These are phyloP conservation scores for Scaptomyza graminum DNA, from an alignment of 1,140 invertebrate genomes.

Conservation along the genomic window DNA sequence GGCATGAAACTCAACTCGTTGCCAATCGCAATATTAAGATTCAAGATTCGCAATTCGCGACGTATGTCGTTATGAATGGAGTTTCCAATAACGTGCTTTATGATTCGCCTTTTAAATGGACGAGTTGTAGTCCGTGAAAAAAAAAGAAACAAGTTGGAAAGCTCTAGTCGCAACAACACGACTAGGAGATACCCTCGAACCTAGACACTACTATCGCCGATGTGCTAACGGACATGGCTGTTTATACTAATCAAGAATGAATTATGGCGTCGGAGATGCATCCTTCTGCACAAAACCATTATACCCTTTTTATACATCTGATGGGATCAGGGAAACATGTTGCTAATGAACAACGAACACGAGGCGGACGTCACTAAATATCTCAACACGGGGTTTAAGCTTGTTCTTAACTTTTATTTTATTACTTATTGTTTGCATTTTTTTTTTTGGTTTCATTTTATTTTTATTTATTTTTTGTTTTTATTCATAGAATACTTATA, in stretches of 20 bases:
- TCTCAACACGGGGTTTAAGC: slow-evolving; percentile 15
- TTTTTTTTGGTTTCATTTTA: slow-evolving; percentile 13
- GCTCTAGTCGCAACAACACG: no score
- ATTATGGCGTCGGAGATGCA: no score
- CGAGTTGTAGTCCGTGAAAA: not conserved
- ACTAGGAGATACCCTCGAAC: no score
- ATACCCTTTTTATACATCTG: no score
- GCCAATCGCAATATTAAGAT: slow-evolving; percentile 1
- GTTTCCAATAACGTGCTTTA: slow-evolving; percentile 48
- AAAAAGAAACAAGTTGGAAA: no score
- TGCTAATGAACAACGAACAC: slow-evolving; percentile 30
- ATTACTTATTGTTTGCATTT: slow-evolving; percentile 37
- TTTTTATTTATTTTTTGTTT: slow-evolving; percentile 29
- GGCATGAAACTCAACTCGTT: slow-evolving; percentile 42
- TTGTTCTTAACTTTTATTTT: slow-evolving; percentile 34
- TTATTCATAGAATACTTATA: slow-evolving; percentile 45
- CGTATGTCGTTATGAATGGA: slow-evolving; percentile 60
- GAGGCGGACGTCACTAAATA: slow-evolving; percentile 21
- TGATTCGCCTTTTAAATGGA: slow-evolving; percentile 27
- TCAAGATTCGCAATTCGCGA: slow-evolving; percentile 32
- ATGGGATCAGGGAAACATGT: slow-evolving; percentile 13
- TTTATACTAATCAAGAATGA: no score
- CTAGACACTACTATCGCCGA: no score
- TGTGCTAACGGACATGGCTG: no score
- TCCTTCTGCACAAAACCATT: no score